Evolutionary conservation across 2,888 invertebrate genomes (phyloP), one percentile per base, ranked within the genome.

Genomic region (Folsomia manolachei): DNA sequence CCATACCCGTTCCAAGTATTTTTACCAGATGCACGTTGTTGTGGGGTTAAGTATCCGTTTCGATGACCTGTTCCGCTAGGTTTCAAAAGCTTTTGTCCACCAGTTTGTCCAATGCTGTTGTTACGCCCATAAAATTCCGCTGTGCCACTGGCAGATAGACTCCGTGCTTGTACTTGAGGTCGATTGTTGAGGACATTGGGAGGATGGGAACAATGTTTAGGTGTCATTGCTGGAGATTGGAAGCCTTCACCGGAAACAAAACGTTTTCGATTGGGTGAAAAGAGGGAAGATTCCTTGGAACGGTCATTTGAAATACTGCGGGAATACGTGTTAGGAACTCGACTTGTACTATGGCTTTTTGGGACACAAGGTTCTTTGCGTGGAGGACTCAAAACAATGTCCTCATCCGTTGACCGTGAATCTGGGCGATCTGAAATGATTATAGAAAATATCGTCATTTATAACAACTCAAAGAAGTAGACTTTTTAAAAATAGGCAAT

Each of bases 331-430:
- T n/a, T 56, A 81, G 81, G 83, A 83, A 68, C 84, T 82, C 79
- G 82, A 72, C 84, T 81, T 56, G 82, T 78, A 60, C 82, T 82
- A 75, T 82, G 87, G 86, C 81, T 88, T 87, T 72, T 86, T 84
- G 56, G 87, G 84, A 84, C 88, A 87, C 83, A 90, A 86, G 80
- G 88, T 86, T 83, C 88, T 87, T 19, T 88, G 87, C 84, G 88
- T 88, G 83, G 71, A 9, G 74, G 69, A 26, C 70, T 66, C 2
- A 75, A 66, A n/a, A 74, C 63, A 11, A 72, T 73, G 61, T 81
- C 81, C 66, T 81, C 81, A 65, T 81, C 81, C 1, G 82, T 82
- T 63, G 82, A 81, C 63, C 82, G 77, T 4, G 82, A 83, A 66
- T 82, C 82, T 7, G 82, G 82, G 39, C 82, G 82, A 69, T 82